phyloP scores from a whole-genome alignment of 2,888 invertebrate species.

The Cephus pygmeus region DNA sequence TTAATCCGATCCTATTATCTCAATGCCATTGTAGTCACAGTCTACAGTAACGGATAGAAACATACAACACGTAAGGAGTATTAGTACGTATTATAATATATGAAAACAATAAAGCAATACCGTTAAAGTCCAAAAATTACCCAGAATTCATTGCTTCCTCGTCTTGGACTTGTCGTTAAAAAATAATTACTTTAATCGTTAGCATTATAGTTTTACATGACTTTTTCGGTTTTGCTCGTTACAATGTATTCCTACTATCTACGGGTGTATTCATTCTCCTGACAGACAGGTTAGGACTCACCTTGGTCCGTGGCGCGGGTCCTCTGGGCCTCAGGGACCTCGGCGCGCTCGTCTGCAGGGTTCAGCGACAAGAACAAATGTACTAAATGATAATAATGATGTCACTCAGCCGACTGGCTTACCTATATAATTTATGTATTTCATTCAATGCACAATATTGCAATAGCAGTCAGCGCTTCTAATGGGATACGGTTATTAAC shows the following conservation, averaged over 20 bases:
- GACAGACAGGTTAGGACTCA: constrained; percentile 39
- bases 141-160: neutral
- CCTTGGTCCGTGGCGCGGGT: constrained; percentile 68
- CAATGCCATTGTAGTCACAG: neutral
- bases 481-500: constrained; percentile 17
- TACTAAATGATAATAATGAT: constrained; percentile 71
- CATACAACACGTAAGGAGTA: neutral
- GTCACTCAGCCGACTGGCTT: constrained; percentile 57
- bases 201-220: neutral
- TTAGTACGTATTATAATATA: neutral
- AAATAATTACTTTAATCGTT: neutral
- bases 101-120: neutral
- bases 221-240: neutral
- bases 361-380: constrained; percentile 82
- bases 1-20: neutral
- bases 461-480: constrained; percentile 21
- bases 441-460: constrained; percentile 30
- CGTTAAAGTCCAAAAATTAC: neutral
- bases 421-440: constrained; percentile 40
- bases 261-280: neutral
- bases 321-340: constrained; percentile 60
- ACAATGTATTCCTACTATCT: neutral
- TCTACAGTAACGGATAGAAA: neutral
- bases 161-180: neutral
- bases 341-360: constrained; percentile 70